phyloP scores from a whole-genome alignment of 2,113 vertebrate genomes.

The Neodontobutis hainanensis region DNA sequence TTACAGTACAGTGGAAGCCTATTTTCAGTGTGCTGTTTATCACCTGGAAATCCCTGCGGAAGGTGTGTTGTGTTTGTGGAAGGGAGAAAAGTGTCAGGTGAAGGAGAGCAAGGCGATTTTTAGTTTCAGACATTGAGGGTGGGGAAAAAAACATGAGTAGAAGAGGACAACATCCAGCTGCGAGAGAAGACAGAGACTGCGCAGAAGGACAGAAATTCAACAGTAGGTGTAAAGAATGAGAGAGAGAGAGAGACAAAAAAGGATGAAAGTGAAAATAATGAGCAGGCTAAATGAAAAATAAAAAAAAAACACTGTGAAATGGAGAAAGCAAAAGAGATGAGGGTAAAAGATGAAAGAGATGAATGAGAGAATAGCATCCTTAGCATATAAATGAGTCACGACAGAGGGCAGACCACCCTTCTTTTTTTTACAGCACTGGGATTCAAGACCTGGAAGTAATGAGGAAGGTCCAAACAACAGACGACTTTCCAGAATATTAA shows the following conservation, averaged over 20 bases:
- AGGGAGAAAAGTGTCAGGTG: constrained; percentile 37
- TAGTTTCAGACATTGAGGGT: constrained; percentile 17
- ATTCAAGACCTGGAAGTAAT: constrained; percentile 67
- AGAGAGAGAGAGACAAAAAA: neutral
- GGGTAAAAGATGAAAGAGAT: constrained; percentile 37
- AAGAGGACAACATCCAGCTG: constrained; percentile 18
- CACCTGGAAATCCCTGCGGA: constrained; percentile 18
- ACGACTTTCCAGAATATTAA: constrained; percentile 65
- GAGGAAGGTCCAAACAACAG: constrained; percentile 57
- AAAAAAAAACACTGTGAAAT: constrained; percentile 35
- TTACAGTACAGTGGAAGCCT: constrained; percentile 6
- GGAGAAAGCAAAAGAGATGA: constrained; percentile 33
- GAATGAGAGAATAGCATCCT: constrained; percentile 39
- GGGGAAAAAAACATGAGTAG: constrained; percentile 5
- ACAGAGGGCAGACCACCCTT: constrained; percentile 54
- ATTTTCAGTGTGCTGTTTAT: constrained; percentile 40
- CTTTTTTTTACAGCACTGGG: constrained; percentile 35
- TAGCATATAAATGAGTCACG: constrained; percentile 68
- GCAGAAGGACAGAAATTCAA: constrained; percentile 14
- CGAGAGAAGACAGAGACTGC: constrained; percentile 10
- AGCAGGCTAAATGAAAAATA: constrained; percentile 37
- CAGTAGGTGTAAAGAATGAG: constrained; percentile 17
- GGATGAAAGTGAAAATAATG: constrained; percentile 32
- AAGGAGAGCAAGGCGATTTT: constrained; percentile 44
- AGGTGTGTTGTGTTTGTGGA: neutral